A percentile compares a stretch with the other conserved stretches of the same genome.
Evolutionary conservation across 2,888 invertebrate species (phyloP).

Genomic region (Heliconius ismenius): DNA sequence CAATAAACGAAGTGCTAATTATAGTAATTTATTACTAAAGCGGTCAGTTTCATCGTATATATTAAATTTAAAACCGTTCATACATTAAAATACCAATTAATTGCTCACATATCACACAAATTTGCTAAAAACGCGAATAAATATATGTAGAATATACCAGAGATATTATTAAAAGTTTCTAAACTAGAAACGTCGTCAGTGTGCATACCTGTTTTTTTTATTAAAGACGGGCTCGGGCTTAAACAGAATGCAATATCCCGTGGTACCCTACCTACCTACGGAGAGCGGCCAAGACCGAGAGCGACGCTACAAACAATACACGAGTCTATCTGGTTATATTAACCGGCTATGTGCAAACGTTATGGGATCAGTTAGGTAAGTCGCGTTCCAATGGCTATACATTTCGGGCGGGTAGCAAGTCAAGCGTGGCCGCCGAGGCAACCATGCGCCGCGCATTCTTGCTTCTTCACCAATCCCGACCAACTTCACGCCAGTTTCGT

Average conservation of each 20-base stretch:
- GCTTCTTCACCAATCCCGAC: conserved; percentile 73
- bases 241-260: conserved; percentile 63
- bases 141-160: background rate
- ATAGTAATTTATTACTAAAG: conserved; percentile 42
- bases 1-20: conserved; percentile 44
- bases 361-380: conserved; percentile 19
- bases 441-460: conserved; percentile 78
- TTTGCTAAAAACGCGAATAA: conserved; percentile 7
- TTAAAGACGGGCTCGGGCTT: conserved; percentile 69
- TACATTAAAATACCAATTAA: conserved; percentile 21
- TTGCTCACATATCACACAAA: conserved; percentile 3
- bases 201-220: conserved; percentile 73
- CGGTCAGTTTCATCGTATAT: conserved; percentile 35
- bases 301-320: conserved; percentile 79
- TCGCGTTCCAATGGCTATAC: conserved; percentile 56
- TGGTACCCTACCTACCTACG: conserved; percentile 65
- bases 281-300: conserved; percentile 72
- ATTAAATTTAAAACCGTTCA: conserved; percentile 26
- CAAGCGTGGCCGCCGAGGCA: conserved; percentile 76
- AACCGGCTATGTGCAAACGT: conserved; percentile 60
- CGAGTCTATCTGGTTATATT: conserved; percentile 78
- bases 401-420: conserved; percentile 64
- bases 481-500: conserved; percentile 78
- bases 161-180: conserved; percentile 31
- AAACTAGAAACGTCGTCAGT: conserved; percentile 42